Conservation (phyloP, 2,797 vertebrate genomes). For the Artibeus lituratus region DNA sequence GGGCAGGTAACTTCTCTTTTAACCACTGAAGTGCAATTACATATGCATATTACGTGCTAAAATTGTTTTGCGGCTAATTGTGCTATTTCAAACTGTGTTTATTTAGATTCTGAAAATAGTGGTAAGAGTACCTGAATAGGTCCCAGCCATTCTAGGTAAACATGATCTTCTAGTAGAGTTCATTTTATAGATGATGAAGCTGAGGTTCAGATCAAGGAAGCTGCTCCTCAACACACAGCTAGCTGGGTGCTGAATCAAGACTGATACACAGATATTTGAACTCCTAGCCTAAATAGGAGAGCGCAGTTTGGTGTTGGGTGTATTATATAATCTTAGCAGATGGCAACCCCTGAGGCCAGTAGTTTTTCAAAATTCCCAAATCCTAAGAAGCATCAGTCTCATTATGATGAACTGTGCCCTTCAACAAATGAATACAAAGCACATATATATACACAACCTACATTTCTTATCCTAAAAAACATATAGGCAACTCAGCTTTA, state of each 20-base stretch:
- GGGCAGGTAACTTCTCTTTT: background rate
- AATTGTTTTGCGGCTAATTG: background rate
- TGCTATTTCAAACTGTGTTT: background rate
- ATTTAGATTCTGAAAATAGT: background rate
- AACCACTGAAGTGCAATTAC: background rate
- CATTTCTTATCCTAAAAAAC: background rate
- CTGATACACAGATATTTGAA: background rate
- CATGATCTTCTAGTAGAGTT: background rate
- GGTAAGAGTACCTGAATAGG: background rate
- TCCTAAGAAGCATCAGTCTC: background rate
- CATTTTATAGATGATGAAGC: background rate
- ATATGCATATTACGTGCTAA: background rate
- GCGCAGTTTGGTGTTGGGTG: background rate
- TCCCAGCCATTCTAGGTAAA: background rate
- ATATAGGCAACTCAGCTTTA: background rate
- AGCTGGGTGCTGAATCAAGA: background rate
- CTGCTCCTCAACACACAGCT: background rate
- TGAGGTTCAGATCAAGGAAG: background rate
- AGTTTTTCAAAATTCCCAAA: constrained; percentile 19
- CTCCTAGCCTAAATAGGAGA: background rate
- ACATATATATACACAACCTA: background rate
- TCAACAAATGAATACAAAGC: background rate
- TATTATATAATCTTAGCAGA: constrained; percentile 14
- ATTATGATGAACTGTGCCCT: background rate
- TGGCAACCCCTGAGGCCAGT: background rate